phyloP scores from a whole-genome alignment of 2,797 vertebrate species.

The Lagocephalus sceleratus region DNA sequence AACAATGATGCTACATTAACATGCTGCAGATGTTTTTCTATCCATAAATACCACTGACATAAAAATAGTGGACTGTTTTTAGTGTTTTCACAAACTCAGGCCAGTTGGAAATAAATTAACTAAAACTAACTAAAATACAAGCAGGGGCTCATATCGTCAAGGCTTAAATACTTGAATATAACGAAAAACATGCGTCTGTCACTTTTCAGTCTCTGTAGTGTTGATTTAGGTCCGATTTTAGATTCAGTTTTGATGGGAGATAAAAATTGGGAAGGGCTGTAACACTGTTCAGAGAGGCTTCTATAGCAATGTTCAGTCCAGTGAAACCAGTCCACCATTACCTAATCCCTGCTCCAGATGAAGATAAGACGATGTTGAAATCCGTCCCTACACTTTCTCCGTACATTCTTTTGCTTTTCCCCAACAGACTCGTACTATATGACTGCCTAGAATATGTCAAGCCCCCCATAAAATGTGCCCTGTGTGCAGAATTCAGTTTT shows the following conservation, averaged over 20 bases:
- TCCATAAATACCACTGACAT: no score
- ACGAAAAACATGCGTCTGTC: no score
- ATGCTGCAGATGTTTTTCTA: conserved; percentile 4
- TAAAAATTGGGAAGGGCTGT: neutral
- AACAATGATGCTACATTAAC: neutral
- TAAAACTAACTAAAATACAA: no score
- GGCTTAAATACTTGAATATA: no score
- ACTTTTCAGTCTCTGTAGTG: no score
- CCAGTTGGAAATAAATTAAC: no score
- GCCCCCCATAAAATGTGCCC: neutral
- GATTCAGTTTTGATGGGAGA: neutral
- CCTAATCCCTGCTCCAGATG: neutral
- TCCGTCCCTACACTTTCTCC: no score
- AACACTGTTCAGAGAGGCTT: neutral
- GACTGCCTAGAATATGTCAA: neutral
- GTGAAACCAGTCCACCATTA: neutral
- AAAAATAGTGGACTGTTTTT: no score
- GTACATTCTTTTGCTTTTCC: no score
- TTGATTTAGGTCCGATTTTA: neutral
- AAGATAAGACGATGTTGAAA: no score
- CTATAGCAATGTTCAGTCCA: neutral
- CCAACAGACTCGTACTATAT: neutral
- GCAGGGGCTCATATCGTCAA: no score
- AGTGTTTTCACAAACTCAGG: no score
- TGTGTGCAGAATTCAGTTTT: neutral